These are phyloP conservation scores for Caenorhabditis sp. DNA, from an alignment of 2,888 invertebrate genomes.

Conservation along the genomic window DNA sequence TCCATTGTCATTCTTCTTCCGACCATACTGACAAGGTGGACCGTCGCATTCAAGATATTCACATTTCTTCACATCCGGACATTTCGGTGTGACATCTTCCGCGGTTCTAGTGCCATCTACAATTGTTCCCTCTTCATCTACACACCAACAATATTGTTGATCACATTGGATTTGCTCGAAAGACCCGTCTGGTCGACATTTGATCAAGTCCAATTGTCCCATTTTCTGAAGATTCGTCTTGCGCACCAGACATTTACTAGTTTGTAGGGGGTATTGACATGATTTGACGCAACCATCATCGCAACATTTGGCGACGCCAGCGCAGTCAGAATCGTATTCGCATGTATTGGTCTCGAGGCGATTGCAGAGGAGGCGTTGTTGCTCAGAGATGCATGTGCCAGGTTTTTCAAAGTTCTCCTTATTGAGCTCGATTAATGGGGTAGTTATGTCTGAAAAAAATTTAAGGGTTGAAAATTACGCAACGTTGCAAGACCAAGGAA, in stretches of 20 bases:
- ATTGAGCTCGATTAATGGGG: conserved; percentile 24
- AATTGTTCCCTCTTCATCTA: conserved; percentile 56
- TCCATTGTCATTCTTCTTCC: conserved; percentile 59
- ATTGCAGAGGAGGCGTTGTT: conserved; percentile 31
- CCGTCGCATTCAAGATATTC: conserved; percentile 17
- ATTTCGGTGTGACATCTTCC: conserved; percentile 50
- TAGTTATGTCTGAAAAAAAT: conserved; percentile 15
- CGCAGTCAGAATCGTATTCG: conserved; percentile 60
- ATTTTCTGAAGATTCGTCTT: conserved; percentile 59
- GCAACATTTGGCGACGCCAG: conserved; percentile 66
- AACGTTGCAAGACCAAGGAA: no score
- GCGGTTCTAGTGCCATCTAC: conserved; percentile 59
- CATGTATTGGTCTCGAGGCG: conserved; percentile 48
- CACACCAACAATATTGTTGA: conserved; percentile 65
- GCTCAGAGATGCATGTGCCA: conserved; percentile 31
- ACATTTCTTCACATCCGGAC: conserved; percentile 37
- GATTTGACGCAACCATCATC: conserved; percentile 62
- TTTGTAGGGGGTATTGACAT: conserved; percentile 51
- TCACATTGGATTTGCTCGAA: conserved; percentile 65
- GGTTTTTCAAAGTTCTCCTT: conserved; percentile 34
- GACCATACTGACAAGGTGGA: conserved; percentile 57
- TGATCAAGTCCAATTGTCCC: conserved; percentile 47
- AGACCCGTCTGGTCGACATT: conserved; percentile 60
- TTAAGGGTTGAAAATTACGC: no score
- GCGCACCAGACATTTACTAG: conserved; percentile 60